Conservation (phyloP, 1,140 invertebrate species). For the Drosophila carrolli region DNA sequence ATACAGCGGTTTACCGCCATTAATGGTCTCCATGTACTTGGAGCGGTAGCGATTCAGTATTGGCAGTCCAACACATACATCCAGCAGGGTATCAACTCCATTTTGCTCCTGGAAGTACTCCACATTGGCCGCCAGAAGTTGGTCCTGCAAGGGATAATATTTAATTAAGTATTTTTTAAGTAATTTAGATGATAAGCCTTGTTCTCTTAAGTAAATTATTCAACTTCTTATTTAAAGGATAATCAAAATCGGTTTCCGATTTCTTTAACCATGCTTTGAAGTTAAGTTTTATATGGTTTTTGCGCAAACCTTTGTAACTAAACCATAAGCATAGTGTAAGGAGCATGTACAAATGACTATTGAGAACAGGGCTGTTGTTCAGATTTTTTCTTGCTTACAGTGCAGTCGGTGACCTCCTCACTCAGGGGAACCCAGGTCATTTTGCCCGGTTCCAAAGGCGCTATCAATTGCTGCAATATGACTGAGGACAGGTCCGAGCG, state of each 20-base stretch:
- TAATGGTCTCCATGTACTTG: conserved; percentile 75
- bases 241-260: too few relatives aligned
- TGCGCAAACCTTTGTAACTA: too few relatives aligned
- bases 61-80: conserved; percentile 73
- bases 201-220: too few relatives aligned
- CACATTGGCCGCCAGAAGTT: conserved; percentile 87
- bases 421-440: conserved; percentile 80
- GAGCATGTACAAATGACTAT: background rate
- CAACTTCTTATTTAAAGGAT: too few relatives aligned
- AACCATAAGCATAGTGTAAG: background rate
- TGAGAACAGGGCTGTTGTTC: background rate
- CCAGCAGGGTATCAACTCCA: conserved; percentile 74
- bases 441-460: conserved; percentile 86
- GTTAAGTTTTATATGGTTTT: too few relatives aligned
- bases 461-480: conserved; percentile 88
- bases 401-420: conserved; percentile 76
- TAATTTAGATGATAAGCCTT: background rate
- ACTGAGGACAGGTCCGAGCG: conserved; percentile 87
- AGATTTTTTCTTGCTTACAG: conserved; percentile 48
- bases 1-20: conserved; percentile 70
- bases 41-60: conserved; percentile 75
- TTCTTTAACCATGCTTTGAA: too few relatives aligned
- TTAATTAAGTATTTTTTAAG: background rate
- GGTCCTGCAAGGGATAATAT: conserved; percentile 80
- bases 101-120: conserved; percentile 85